Percentiles rank a stretch among this genome's conserved stretches.
phyloP scores from a whole-genome alignment of 2,113 vertebrate species.

The Scopus umbretta region DNA sequence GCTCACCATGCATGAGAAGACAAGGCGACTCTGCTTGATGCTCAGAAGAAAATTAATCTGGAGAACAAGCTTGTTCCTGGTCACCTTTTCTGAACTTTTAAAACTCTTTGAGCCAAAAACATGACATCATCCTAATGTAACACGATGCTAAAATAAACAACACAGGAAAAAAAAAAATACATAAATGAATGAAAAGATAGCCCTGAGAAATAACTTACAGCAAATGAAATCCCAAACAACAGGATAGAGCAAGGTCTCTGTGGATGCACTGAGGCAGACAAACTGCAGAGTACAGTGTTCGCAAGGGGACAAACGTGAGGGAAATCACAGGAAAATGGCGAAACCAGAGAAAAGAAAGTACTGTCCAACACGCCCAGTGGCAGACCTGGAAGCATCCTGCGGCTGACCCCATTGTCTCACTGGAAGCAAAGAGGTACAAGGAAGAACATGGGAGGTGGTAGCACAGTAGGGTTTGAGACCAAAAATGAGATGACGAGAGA shows the following conservation, averaged over 20 bases:
- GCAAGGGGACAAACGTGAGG: background rate
- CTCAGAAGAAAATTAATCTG: background rate
- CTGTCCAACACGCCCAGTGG: background rate
- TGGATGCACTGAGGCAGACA: background rate
- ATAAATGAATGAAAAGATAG: background rate
- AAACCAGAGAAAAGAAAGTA: background rate
- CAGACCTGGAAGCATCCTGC: background rate
- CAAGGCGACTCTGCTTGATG: background rate
- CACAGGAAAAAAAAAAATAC: background rate
- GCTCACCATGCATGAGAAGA: rapidly evolving
- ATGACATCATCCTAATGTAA: background rate
- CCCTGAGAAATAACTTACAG: background rate
- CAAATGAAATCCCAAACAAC: background rate
- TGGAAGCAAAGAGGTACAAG: background rate
- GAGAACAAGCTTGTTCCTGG: background rate
- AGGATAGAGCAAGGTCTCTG: background rate
- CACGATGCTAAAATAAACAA: background rate
- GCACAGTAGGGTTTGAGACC: background rate
- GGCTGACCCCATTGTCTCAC: background rate
- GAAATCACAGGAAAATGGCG: background rate
- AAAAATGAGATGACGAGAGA: background rate
- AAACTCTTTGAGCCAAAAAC: background rate
- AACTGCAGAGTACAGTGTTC: background rate
- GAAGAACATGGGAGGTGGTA: background rate
- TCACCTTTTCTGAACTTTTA: background rate